Percentiles rank a stretch among this genome's conserved stretches.
phyloP scores from a whole-genome alignment of 2,888 invertebrate genomes.

The Dasysyrphus albostriatus region DNA sequence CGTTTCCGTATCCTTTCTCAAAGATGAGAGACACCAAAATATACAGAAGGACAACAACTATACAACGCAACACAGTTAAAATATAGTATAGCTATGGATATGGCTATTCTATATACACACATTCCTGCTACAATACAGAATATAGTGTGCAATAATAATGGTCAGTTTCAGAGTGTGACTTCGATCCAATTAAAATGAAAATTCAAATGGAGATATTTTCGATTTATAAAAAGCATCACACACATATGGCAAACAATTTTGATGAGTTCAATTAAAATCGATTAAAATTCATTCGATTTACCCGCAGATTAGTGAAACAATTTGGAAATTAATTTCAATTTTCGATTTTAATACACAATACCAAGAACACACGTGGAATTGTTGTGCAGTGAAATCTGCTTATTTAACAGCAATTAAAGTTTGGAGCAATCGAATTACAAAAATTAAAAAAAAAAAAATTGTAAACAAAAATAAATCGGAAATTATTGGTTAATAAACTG shows the following conservation, averaged over 20 bases:
- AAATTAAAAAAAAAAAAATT: background rate
- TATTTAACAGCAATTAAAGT: constrained; percentile 7
- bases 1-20: constrained; percentile 32
- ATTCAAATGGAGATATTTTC: constrained; percentile 55
- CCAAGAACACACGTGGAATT: background rate
- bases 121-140: background rate
- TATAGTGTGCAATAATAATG: constrained; percentile 14
- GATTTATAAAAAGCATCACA: constrained; percentile 49
- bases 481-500: constrained; percentile 15
- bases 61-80: no score
- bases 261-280: constrained; percentile 76
- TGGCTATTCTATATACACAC: no score
- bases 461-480: constrained; percentile 20
- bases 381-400: constrained; percentile 1
- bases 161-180: constrained; percentile 39
- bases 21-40: constrained; percentile 20
- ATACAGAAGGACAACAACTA: constrained; percentile 5
- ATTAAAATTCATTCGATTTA: constrained; percentile 75
- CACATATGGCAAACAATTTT: constrained; percentile 62
- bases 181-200: constrained; percentile 67
- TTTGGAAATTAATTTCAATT: constrained; percentile 67
- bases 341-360: constrained; percentile 49
- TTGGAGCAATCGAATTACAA: background rate
- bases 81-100: background rate
- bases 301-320: constrained; percentile 69